Percentiles rank a stretch among this genome's conserved stretches.
phyloP scores from a whole-genome alignment of 2,113 vertebrate species.

The Trochalopteron elliotii region DNA sequence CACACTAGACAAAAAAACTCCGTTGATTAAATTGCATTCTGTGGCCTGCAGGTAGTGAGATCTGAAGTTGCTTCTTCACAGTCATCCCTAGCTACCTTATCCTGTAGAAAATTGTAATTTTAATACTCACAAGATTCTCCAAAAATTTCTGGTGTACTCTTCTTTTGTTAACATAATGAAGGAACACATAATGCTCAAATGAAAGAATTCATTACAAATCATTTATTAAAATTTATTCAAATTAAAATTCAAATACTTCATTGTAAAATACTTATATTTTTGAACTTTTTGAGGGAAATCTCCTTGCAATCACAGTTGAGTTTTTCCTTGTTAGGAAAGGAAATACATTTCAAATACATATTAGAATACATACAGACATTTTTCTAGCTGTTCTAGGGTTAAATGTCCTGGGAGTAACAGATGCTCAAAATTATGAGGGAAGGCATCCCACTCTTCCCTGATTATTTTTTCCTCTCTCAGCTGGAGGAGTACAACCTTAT shows the following conservation, averaged over 20 bases:
- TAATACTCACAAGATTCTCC: neutral
- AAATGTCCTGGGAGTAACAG: neutral
- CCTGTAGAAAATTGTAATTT: neutral
- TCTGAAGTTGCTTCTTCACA: neutral
- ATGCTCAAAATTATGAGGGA: neutral
- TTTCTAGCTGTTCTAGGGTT: neutral
- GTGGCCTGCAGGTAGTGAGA: neutral
- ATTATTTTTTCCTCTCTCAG: neutral
- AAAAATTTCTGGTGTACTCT: neutral
- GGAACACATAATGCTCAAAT: neutral
- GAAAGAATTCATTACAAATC: neutral
- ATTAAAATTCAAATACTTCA: neutral
- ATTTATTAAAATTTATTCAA: neutral
- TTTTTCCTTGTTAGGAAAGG: neutral
- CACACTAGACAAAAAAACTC: neutral
- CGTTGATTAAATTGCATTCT: neutral
- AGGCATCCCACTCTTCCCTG: no score
- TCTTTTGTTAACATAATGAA: neutral
- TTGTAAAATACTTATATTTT: neutral
- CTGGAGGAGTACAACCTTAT: neutral
- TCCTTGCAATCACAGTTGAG: neutral
- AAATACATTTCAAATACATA: neutral
- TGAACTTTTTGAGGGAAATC: neutral
- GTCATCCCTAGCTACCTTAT: neutral
- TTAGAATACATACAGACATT: neutral